Conservation (phyloP, 2,888 invertebrate species). For the Oxyscelio sp. region DNA sequence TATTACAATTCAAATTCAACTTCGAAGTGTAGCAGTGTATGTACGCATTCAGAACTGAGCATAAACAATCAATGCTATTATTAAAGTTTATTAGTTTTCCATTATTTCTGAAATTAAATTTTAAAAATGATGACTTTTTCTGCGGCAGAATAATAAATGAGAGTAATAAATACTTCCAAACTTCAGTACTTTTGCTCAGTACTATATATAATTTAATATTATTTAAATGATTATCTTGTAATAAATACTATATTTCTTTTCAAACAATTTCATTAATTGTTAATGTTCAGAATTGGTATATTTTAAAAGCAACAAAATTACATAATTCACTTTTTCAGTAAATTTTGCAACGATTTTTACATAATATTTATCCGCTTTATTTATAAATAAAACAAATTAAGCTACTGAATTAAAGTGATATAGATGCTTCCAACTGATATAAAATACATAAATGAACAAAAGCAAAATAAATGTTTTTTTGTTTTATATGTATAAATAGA, state of each 20-base stretch:
- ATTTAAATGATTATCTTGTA: neutral
- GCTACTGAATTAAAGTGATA: neutral
- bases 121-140: neutral
- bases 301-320: neutral
- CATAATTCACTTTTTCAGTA: neutral
- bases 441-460: neutral
- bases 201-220: neutral
- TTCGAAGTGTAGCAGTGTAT: neutral
- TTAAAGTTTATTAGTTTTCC: no score
- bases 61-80: no score
- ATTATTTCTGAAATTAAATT: no score
- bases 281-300: no score
- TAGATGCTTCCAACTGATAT: constrained; percentile 4
- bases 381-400: neutral
- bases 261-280: no score
- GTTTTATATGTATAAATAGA: constrained; percentile 1
- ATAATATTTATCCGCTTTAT: neutral
- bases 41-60: no score
- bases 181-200: neutral
- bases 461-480: neutral
- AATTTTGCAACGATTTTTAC: neutral
- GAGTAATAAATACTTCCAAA: neutral
- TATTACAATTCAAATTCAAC: neutral
- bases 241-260: neutral
- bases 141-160: neutral